Conservation (phyloP, 2,797 vertebrate genomes). For the Phataginus tricuspis region DNA sequence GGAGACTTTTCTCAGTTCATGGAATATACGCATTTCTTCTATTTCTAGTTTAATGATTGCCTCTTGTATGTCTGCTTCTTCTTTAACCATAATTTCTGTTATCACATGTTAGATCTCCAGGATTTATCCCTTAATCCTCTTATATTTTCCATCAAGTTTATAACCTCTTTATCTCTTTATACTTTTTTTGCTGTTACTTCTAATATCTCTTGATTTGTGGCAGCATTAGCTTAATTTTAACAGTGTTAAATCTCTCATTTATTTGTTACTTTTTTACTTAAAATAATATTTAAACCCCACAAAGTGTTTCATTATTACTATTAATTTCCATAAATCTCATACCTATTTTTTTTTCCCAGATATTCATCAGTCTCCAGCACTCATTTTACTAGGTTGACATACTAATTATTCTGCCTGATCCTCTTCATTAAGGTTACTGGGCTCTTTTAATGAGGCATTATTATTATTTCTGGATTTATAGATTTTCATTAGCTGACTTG, state of each 20-base stretch:
- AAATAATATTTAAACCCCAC: not conserved
- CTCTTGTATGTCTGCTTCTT: not conserved
- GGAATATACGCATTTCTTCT: not conserved
- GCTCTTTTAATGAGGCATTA: not conserved
- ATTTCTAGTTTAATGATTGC: not conserved
- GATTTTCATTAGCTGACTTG: not conserved
- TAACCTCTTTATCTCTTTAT: not conserved
- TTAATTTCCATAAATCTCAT: not conserved
- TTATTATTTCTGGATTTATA: not conserved
- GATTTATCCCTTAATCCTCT: not conserved
- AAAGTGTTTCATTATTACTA: not conserved
- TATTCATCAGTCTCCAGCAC: not conserved
- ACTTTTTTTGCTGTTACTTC: not conserved
- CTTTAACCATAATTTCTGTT: not conserved
- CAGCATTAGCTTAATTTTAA: not conserved
- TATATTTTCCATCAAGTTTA: not conserved
- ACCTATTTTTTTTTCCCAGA: not conserved
- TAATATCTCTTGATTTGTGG: not conserved
- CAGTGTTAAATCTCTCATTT: not conserved
- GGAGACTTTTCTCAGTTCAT: not conserved
- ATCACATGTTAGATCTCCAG: not conserved
- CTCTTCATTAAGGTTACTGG: not conserved
- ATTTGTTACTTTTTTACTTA: not conserved
- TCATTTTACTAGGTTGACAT: not conserved
- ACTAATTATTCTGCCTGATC: not conserved